A percentile compares a stretch with the other conserved stretches of the same genome.
These are phyloP conservation scores for Mesocricetus auratus DNA, from an alignment of 2,113 vertebrate species.

Conservation along the genomic window DNA sequence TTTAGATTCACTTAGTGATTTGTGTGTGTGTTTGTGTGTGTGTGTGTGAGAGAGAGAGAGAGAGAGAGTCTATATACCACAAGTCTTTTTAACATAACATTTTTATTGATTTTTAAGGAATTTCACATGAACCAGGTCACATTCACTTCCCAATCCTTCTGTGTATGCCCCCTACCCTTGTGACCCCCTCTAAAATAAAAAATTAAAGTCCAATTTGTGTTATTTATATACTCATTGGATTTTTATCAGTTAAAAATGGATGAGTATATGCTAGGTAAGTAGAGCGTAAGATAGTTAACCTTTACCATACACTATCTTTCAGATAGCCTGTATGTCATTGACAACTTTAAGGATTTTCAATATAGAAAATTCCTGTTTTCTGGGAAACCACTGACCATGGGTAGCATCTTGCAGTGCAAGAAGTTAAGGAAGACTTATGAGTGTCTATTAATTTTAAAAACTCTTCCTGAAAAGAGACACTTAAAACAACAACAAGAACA, in stretches of 20 bases:
- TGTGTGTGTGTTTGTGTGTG: neutral
- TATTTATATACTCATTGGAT: too few relatives aligned
- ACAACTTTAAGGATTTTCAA: neutral
- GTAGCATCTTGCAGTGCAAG: neutral
- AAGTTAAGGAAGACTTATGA: neutral
- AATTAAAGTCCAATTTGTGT: too few relatives aligned
- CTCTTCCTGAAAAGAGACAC: neutral
- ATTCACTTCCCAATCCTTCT: too few relatives aligned
- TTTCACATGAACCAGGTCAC: too few relatives aligned
- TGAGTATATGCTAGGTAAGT: neutral
- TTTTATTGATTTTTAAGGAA: too few relatives aligned
- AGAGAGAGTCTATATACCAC: too few relatives aligned
- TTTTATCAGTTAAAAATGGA: neutral
- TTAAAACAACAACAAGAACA: neutral
- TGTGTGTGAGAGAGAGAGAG: too few relatives aligned
- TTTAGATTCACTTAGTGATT: neutral
- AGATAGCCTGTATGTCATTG: neutral
- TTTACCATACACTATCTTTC: slow-evolving; percentile 3
- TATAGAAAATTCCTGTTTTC: neutral
- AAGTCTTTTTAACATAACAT: too few relatives aligned
- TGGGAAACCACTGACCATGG: neutral
- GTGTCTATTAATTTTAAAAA: neutral
- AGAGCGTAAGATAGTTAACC: neutral
- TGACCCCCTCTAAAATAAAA: too few relatives aligned
- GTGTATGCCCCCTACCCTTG: too few relatives aligned